phyloP scores from a whole-genome alignment of 2,113 vertebrate genomes.

The Grus americana region DNA sequence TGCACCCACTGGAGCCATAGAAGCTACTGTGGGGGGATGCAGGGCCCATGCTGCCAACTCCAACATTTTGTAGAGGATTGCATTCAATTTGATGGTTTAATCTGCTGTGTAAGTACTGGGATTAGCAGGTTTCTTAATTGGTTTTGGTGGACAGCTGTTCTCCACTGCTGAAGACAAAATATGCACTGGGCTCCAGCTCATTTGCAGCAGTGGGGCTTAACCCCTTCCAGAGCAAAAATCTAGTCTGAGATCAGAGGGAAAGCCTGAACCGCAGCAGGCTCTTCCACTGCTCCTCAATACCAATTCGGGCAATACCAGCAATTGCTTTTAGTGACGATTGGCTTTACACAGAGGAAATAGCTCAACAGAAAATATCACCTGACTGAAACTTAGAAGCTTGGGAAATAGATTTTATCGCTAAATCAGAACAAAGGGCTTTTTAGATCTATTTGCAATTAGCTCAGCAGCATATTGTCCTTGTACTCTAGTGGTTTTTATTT shows the following conservation, averaged over 20 bases:
- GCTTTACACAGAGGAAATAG: not conserved
- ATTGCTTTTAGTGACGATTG: not conserved
- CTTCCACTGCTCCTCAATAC: not conserved
- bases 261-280: not conserved
- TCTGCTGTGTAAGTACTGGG: not conserved
- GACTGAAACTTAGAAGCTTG: not conserved
- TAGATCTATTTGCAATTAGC: not conserved
- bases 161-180: not conserved
- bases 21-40: not conserved
- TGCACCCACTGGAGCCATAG: fast-evolving
- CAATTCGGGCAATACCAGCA: not conserved
- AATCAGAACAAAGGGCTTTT: not conserved
- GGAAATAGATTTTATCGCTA: not conserved
- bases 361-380: not conserved
- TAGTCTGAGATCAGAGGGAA: not conserved
- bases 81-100: not conserved
- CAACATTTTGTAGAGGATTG: not conserved
- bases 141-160: not conserved
- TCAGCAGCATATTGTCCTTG: not conserved
- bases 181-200: fast-evolving
- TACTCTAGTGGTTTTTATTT: not conserved
- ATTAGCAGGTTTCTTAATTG: not conserved
- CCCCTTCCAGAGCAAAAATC: not conserved
- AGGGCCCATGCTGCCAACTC: not conserved
- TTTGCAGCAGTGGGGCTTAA: not conserved